Percentiles rank a stretch among this genome's conserved stretches.
Conservation (phyloP, 2,113 vertebrate species). For the Eclectus roratus region DNA sequence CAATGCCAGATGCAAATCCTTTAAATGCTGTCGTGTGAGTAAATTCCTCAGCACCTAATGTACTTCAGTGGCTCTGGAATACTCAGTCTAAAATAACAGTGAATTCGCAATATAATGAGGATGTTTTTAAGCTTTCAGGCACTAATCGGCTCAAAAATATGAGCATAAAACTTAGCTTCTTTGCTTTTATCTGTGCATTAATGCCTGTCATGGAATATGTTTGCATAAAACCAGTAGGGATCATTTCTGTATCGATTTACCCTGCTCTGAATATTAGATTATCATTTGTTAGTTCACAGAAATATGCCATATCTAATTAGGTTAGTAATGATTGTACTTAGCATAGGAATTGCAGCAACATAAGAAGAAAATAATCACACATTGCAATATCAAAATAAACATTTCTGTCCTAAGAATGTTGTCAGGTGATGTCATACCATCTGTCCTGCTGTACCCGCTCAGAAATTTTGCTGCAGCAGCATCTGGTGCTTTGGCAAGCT, state of each 20-base stretch:
- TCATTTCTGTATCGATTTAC: neutral
- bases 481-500: constrained; percentile 57
- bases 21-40: neutral
- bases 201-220: neutral
- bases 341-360: constrained; percentile 57
- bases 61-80: neutral
- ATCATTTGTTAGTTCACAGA: neutral
- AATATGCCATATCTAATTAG: constrained; percentile 47
- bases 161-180: neutral
- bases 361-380: constrained; percentile 66
- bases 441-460: constrained; percentile 4
- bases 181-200: neutral
- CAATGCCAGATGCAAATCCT: neutral
- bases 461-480: constrained; percentile 35
- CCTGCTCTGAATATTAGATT: neutral
- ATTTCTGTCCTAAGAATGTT: constrained; percentile 40
- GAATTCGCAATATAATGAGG: neutral
- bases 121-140: neutral
- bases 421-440: constrained; percentile 33
- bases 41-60: constrained; percentile 12
- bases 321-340: constrained; percentile 44
- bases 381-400: constrained; percentile 37
- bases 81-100: neutral
- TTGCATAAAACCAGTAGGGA: neutral
- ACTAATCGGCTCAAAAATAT: neutral